Base-by-base conservation (phyloP, 2,797 vertebrate species). In the Kryptopterus vitreolus region DNA sequence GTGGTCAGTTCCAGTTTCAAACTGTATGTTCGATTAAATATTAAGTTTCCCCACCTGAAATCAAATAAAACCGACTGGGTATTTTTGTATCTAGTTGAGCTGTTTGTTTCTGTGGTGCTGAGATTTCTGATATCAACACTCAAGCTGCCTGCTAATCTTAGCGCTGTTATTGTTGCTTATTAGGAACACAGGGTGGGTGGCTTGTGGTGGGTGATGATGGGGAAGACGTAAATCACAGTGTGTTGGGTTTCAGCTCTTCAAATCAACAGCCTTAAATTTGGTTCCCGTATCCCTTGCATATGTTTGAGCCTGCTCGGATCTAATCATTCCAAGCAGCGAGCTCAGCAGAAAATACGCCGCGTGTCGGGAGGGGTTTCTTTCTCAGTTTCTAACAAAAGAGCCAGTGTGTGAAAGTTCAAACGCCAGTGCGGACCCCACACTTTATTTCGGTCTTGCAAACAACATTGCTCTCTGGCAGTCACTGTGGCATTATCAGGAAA, bases 321-420 rank as follows among this genome's bases (percentile, higher is more conserved):
- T 58, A 59, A 35, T 59, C 43, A 1, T 6, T 46, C 53, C 20
- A 12, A 61, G 43, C 20, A 7, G 29, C 55, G 26, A 65, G 48
- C 38, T 83, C 87, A 88, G 85, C 86, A 86, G 74, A 85, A 84
- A 86, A 85, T 72, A 80, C 74, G 29, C 63, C 75, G 81, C 38
- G 20, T 58, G 29, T 29, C 18, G 29, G 7, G 70, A 77, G 79
- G 31, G 62, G 48, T 38, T 66, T 38, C 52, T 58, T 72, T 76
- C 31, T 68, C 53, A 74, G 43, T 77, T 63, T 73, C 46, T 86
- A 91, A 93, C 91, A 93, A 93, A 91, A 90, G 87, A 83, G 82
- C 87, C 82, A 87, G 89, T 93, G 91, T 94, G 79, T 89, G 83
- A 90, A 89, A 88, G 90, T 89, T 91, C 84, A 90, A 86, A 91